A percentile compares a stretch with the other conserved stretches of the same genome.
phyloP scores from a whole-genome alignment of 2,113 vertebrate species.

The Pycnonotus jocosus region DNA sequence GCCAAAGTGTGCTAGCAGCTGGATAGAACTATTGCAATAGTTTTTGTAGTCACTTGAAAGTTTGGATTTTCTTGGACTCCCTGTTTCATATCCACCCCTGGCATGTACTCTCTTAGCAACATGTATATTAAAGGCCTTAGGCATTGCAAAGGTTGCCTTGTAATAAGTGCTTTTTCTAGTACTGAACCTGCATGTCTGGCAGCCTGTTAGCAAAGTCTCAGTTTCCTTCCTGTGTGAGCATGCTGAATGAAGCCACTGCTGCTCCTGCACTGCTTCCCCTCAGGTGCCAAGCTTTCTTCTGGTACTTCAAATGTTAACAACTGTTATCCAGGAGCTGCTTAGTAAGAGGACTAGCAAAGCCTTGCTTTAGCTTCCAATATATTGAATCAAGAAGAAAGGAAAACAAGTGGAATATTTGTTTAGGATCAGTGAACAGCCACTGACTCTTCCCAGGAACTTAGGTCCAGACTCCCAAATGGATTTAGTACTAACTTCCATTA shows the following conservation, averaged over 20 bases:
- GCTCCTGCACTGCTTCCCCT: neutral
- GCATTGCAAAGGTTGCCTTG: neutral
- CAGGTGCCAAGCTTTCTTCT: neutral
- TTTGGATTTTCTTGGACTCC: neutral
- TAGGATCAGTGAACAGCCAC: neutral
- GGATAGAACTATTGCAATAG: neutral
- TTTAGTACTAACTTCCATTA: neutral
- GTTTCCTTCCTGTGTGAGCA: neutral
- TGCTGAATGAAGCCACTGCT: neutral
- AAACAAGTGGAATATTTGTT: neutral
- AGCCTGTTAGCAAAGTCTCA: neutral
- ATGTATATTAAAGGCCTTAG: neutral
- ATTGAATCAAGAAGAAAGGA: neutral
- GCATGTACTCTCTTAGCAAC: neutral
- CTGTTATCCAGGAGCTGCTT: neutral
- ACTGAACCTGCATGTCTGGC: neutral
- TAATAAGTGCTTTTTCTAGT: neutral
- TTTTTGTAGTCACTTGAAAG: neutral
- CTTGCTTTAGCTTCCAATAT: neutral
- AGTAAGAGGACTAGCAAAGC: neutral
- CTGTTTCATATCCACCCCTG: neutral
- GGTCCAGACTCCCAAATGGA: neutral
- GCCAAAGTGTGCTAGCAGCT: neutral
- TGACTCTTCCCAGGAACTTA: neutral
- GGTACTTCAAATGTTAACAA: neutral